These are phyloP conservation scores for Ceratitis capitata DNA, from an alignment of 1,140 invertebrate genomes.

Conservation along the genomic window DNA sequence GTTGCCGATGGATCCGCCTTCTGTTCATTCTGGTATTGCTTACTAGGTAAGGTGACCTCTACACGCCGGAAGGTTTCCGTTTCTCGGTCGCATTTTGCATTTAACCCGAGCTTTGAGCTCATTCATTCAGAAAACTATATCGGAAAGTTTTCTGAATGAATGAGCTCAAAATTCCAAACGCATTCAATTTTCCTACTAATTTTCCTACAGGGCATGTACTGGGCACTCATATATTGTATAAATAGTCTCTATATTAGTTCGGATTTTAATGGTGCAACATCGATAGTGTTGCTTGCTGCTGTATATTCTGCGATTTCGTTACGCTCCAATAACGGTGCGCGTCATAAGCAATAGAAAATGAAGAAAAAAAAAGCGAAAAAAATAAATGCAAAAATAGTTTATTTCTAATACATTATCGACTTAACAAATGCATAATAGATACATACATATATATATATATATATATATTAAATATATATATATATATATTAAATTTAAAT, in stretches of 20 bases:
- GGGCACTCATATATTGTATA: neutral
- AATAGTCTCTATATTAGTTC: neutral
- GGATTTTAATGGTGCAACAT: constrained; percentile 4
- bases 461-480: neutral
- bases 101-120: too few species aligned
- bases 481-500: neutral
- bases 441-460: neutral
- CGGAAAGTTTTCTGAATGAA: too few species aligned
- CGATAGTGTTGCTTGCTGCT: too few species aligned
- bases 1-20: too few species aligned
- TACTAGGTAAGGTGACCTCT: too few species aligned
- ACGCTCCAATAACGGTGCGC: constrained; percentile 21
- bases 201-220: neutral
- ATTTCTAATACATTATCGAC: neutral
- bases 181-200: too few species aligned
- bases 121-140: too few species aligned
- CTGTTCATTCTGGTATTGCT: too few species aligned
- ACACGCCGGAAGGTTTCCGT: too few species aligned
- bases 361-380: neutral
- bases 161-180: too few species aligned
- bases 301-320: neutral
- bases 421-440: neutral
- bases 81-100: too few species aligned
- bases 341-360: neutral
- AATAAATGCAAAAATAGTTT: too few species aligned